Conservation (phyloP, 1,140 invertebrate genomes). For the Drosophila fuyamai region DNA sequence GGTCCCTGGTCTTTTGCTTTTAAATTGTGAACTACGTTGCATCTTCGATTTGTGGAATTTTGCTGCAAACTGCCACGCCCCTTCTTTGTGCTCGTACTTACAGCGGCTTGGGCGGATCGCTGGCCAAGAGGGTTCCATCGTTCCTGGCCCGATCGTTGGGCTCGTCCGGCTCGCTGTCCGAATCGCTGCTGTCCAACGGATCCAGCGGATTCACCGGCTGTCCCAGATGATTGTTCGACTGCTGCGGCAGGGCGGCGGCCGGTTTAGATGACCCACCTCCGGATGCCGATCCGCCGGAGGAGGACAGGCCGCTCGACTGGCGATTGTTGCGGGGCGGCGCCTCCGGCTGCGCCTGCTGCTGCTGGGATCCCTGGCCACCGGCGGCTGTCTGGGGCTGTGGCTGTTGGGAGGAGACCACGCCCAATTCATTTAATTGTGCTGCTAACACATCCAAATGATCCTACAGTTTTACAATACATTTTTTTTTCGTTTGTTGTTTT, state of each 20-base stretch:
- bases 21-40: conserved; percentile 24
- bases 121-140: conserved; percentile 97
- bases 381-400: conserved; percentile 79
- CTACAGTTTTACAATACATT: conserved; percentile 86
- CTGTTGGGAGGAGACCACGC: conserved; percentile 88
- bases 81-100: conserved; percentile 87
- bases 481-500: conserved; percentile 16
- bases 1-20: not conserved
- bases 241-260: conserved; percentile 66
- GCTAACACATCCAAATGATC: conserved; percentile 95
- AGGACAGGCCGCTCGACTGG: conserved; percentile 75
- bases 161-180: conserved; percentile 89
- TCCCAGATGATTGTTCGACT: conserved; percentile 81
- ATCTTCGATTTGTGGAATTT: conserved; percentile 30
- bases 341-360: conserved; percentile 86
- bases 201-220: conserved; percentile 85
- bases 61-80: conserved; percentile 58
- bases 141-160: conserved; percentile 89
- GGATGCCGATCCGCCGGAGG: conserved; percentile 53
- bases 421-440: conserved; percentile 96
- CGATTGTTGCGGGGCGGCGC: conserved; percentile 86
- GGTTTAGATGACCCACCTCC: conserved; percentile 60
- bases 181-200: conserved; percentile 88
- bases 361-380: conserved; percentile 55
- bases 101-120: conserved; percentile 98